A percentile compares a stretch with the other conserved stretches of the same genome.
Evolutionary conservation across 2,113 vertebrate species (phyloP).

Genomic region (Nematolebias whitei): DNA sequence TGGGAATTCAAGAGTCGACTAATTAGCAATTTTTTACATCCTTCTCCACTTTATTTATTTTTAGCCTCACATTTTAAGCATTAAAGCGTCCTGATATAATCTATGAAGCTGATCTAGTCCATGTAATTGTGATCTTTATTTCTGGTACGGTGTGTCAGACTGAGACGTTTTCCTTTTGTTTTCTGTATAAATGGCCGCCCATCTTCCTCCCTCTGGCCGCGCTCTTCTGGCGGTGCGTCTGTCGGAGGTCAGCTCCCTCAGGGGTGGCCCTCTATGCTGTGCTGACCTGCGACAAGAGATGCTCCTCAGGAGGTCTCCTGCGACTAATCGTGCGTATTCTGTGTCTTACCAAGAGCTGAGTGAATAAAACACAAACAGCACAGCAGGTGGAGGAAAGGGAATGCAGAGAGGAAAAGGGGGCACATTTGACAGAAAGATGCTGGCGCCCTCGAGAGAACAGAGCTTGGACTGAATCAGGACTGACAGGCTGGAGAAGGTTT

Average conservation of each 20-base stretch:
- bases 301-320: constrained; percentile 54
- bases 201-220: constrained; percentile 54
- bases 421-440: constrained; percentile 33
- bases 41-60: not conserved
- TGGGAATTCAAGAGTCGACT: not conserved
- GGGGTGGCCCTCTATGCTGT: constrained; percentile 44
- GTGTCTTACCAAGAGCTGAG: constrained; percentile 53
- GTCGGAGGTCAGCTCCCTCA: constrained; percentile 60
- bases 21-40: not conserved
- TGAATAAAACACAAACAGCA: constrained; percentile 52
- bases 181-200: constrained; percentile 49
- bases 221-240: constrained; percentile 36
- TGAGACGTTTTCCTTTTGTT: constrained; percentile 13
- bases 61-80: constrained; percentile 5
- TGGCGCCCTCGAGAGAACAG: constrained; percentile 27
- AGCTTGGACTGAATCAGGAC: constrained; percentile 36
- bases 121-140: constrained; percentile 28
- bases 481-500: constrained; percentile 24
- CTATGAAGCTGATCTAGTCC: not conserved
- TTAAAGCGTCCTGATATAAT: not conserved
- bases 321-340: constrained; percentile 64
- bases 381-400: constrained; percentile 53
- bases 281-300: constrained; percentile 46
- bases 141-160: constrained; percentile 17
- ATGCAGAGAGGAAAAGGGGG: constrained; percentile 20